Evolutionary conservation across 2,888 invertebrate species (phyloP), one percentile per base, ranked within the genome.

Genomic region (Dyspetes luteomarginatus): DNA sequence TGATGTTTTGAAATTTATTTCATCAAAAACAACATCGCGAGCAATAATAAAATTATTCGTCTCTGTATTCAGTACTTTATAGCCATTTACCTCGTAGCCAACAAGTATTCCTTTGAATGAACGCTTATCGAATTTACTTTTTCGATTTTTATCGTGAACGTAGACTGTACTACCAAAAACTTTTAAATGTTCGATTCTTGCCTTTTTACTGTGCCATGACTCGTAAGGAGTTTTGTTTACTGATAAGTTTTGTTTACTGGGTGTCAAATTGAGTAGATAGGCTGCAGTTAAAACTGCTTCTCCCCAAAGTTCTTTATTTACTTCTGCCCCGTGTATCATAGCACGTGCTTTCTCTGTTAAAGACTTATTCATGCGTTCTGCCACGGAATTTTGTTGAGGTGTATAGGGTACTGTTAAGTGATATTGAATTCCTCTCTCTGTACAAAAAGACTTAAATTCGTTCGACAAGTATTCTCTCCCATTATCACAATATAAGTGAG

Each of bases 21-120:
- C 76, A 56, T 80, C 80, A 4, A 76, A 24, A 55, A 80, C 22
- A 30, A 76, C 71, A 65, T 80, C 65, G 3, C 80, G 36, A 15
- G 50, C 81, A 4, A 55, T 69, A 0, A 71, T 30, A 48, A 71
- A 75, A 43, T 68, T 73, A 48, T 78, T 60, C 19, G 56, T 75
- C 36, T 72, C 72, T 12, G 58, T 45, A 50, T 78, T 48, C 78
- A 68, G 71, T 12, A 82, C 74, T 71, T 68, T 69, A 71, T 78
- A 82, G n/a, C 78, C 82, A 69, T 75, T 82, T 56, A 36, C 55
- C 26, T 71, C 82, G 56, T 74, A 83, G 9, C 84, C 82, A 0
- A 80, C 78, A 12, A 83, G 62, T 7, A 76, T 81, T 15, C 76
- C 72, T 73, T 75, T 81, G 3, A 45, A 60, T 5, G 76, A 72